Evolutionary conservation across 2,888 invertebrate species (phyloP), one percentile per base, ranked within the genome.

Genomic region (Nebria salina): DNA sequence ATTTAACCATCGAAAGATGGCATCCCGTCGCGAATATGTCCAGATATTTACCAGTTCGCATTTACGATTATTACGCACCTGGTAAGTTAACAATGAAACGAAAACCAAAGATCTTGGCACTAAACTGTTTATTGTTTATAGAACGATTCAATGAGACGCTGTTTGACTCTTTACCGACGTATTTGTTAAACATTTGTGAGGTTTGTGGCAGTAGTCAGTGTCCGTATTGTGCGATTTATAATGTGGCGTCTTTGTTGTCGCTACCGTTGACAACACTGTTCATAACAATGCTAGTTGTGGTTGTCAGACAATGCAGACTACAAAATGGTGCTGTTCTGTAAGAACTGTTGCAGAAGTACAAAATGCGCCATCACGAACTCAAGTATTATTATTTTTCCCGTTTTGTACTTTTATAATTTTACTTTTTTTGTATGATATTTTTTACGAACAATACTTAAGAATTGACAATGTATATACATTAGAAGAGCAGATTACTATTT

Each of bases 21-120:
- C 95, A 93, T 89, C 98, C 98, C 0, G 97, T 98, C 2, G 98
- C 98, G 75, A 98, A 98, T 90, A 96, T 98, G 95, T 97, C 98
- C 0, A 92, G 97, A 72, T 97, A 96, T 89, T 92, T 98, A 84
- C 94, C 97, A 3, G 94, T 97, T 77, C 92, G 96, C 81, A 94
- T 98, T 11, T 98, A 97, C 89, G 98, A 98, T 90, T 98, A 97
- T 88, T 98, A 98, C 89, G 95, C 98, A 78, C 98, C 98, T 86
- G 97, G 97, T 97, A 89, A 75, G 20, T 64, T 65, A 25, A 5
- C 15, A 76, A 20, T 74, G 15, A 34, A 34, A 34, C 1, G 0
- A 34, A 34, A 34, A 4, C 4, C 5, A 1, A 20, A 20, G 20
- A 20, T 34, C 34, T 34, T 34, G 5, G 4, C 2, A 34, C 34